Percentiles rank a stretch among this genome's conserved stretches.
phyloP scores from a whole-genome alignment of 2,113 vertebrate species.

The Lipotes vexillifer region DNA sequence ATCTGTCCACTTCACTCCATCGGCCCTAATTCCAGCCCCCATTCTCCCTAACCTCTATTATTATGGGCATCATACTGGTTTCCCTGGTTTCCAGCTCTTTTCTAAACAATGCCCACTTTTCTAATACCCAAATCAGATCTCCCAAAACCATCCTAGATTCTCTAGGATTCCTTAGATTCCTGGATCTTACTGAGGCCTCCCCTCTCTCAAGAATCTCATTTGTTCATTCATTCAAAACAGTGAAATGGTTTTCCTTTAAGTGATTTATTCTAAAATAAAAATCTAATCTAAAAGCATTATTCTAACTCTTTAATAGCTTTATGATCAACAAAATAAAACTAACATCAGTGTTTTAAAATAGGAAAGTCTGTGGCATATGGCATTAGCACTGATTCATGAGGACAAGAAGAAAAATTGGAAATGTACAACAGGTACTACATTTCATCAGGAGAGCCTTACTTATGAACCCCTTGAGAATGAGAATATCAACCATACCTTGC shows the following conservation, averaged over 20 bases:
- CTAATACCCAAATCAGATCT: neutral
- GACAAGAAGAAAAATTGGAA: neutral
- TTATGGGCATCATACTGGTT: neutral
- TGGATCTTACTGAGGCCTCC: neutral
- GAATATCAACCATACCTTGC: neutral
- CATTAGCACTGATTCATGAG: neutral
- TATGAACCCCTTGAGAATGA: neutral
- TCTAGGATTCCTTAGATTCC: neutral
- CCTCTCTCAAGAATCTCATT: neutral
- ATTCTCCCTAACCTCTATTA: neutral
- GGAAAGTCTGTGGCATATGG: neutral
- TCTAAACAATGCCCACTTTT: neutral
- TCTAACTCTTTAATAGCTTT: neutral
- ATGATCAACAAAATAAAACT: neutral
- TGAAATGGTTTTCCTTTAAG: neutral
- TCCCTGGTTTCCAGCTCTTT: neutral
- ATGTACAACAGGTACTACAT: fast-evolving
- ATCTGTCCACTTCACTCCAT: neutral
- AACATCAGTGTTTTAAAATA: neutral
- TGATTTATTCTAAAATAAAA: slow-evolving; percentile 3
- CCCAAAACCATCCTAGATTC: neutral
- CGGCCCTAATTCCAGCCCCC: too few relatives aligned
- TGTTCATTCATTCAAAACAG: neutral
- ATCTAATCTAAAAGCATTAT: neutral
- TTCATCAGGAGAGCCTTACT: neutral